phyloP scores from a whole-genome alignment of 1,140 invertebrate genomes.

The Anthonomus grandis region DNA sequence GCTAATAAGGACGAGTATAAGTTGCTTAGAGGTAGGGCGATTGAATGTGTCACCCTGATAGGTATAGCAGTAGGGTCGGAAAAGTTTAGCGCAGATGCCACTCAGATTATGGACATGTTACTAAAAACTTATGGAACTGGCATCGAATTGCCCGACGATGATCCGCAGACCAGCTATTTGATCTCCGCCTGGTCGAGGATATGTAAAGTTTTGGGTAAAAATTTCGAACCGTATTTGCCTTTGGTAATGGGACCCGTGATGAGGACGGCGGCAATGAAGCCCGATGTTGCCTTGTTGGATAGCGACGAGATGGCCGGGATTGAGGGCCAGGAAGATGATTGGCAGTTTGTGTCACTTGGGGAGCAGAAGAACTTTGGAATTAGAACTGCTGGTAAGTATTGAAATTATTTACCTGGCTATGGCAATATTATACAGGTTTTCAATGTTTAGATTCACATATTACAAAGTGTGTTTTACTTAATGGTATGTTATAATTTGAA shows the following conservation, averaged over 20 bases:
- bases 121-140: conserved; percentile 86
- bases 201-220: conserved; percentile 82
- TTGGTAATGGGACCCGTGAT: conserved; percentile 97
- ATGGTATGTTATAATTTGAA: no score
- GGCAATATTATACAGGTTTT: no score
- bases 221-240: conserved; percentile 96
- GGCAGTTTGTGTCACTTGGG: conserved; percentile 96
- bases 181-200: conserved; percentile 99
- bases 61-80: conserved; percentile 93
- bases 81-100: conserved; percentile 92
- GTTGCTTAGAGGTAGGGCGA: conserved; percentile 71
- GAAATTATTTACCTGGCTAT: neutral
- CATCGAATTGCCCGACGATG: conserved; percentile 82
- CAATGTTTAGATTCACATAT: no score
- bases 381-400: conserved; percentile 69
- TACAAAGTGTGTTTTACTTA: no score
- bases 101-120: conserved; percentile 94
- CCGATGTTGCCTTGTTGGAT: conserved; percentile 94
- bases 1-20: conserved; percentile 84
- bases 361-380: conserved; percentile 95
- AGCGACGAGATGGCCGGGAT: conserved; percentile 86
- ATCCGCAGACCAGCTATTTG: conserved; percentile 96
- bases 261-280: conserved; percentile 92
- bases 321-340: conserved; percentile 83
- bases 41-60: conserved; percentile 96